Base-by-base conservation (phyloP, 2,797 vertebrate genomes). In the Rhinophrynus dorsalis region DNA sequence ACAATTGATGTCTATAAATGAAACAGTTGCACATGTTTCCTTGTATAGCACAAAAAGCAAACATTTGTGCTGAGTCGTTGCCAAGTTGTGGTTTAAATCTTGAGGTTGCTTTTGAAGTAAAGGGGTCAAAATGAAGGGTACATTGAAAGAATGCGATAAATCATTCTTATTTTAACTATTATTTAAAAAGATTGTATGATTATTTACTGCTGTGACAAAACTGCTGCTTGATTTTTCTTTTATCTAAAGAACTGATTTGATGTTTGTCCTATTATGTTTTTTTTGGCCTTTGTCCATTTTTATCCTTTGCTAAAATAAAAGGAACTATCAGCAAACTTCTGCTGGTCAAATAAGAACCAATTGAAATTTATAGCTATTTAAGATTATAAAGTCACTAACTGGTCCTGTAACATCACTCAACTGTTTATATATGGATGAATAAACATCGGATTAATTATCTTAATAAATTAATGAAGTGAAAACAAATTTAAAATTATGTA, bases 21-120 rank as follows among this genome's bases (percentile, higher is more conserved):
- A 52, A 56, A 45, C 21, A 40, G 11, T 32, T 67, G 42, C 17
- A 66, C 33, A 38, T 13, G 3, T 24, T 44, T 59, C 24, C 13
- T 26, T 42, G 12, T 32, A 35, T 21, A 35, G 3, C 21, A 35
- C 38, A 18, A 51, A 56, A 67, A 67, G 24, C 38, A 67, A 7
- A 18, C 27, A 3, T 3, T 38, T 38, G 6, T 3, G 3, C 6
- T 45, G 12, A 17, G 45, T 17, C 23, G 10, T 11, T 27, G 12
- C 5, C 33, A 65, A 55, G 17, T 44, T 35, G 44, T 56, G 2
- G 32, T 54, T 55, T 13, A 65, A 40, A 52, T 65, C 32, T 29
- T 42, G 50, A 44, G 52, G 15, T 66, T 54, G 17, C 27, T 44
- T 66, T 38, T 66, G 51, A 66, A 56, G 35, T 56, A 23, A 55